Conservation (phyloP, 2,797 vertebrate species). For the Pygocentrus nattereri region DNA sequence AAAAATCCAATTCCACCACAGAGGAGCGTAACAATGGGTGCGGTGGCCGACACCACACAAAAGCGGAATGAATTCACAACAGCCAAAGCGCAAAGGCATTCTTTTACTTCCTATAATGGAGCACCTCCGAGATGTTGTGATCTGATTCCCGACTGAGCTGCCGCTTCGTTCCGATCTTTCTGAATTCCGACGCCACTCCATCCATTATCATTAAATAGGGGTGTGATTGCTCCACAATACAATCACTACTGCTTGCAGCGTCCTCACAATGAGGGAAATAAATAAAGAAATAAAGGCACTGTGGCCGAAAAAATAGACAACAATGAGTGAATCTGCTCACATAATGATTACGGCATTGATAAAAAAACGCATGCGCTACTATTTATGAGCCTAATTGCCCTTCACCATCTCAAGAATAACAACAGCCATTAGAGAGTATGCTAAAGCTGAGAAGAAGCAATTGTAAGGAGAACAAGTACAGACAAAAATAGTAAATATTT, state of each 20-base stretch:
- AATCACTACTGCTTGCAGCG: slow-evolving; percentile 49
- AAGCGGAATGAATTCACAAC: slow-evolving; percentile 76
- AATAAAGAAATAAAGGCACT: slow-evolving; percentile 56
- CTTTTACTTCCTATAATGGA: slow-evolving; percentile 81
- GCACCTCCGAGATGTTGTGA: slow-evolving; percentile 79
- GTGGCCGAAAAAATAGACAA: slow-evolving; percentile 54
- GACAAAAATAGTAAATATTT: neutral
- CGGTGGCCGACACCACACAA: slow-evolving; percentile 74
- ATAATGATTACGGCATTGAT: slow-evolving; percentile 75
- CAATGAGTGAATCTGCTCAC: slow-evolving; percentile 73
- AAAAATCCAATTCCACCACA: slow-evolving; percentile 80
- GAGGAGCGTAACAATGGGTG: slow-evolving; percentile 77
- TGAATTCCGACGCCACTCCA: slow-evolving; percentile 73
- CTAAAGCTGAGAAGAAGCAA: neutral
- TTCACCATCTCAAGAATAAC: neutral
- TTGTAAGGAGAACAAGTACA: neutral
- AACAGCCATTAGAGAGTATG: neutral
- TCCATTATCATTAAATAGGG: slow-evolving; percentile 80
- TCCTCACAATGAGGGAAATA: slow-evolving; percentile 57
- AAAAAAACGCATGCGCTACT: slow-evolving; percentile 69
- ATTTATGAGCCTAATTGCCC: slow-evolving; percentile 33
- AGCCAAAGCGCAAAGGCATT: slow-evolving; percentile 76
- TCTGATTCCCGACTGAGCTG: slow-evolving; percentile 72
- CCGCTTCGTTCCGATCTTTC: slow-evolving; percentile 69
- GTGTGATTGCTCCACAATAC: slow-evolving; percentile 79